These are phyloP conservation scores for Pteropus alecto DNA, from an alignment of 2,113 vertebrate species.

Conservation along the genomic window DNA sequence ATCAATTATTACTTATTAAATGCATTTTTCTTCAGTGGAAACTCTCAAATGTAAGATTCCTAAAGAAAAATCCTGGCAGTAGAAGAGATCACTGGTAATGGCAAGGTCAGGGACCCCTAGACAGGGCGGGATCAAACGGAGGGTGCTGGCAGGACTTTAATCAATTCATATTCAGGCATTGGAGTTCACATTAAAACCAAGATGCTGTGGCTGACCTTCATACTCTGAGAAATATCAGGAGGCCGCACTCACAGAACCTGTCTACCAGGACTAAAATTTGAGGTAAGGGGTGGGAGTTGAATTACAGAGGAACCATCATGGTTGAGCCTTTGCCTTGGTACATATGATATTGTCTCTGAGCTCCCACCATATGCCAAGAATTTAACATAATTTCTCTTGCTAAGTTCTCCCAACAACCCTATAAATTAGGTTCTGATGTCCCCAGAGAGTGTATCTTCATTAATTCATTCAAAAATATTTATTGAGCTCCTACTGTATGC, in stretches of 20 bases:
- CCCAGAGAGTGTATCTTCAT: neutral
- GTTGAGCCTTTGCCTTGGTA: neutral
- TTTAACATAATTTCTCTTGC: neutral
- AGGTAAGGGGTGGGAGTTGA: neutral
- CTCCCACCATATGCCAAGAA: neutral
- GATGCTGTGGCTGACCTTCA: neutral
- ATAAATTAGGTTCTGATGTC: neutral
- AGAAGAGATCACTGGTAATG: neutral
- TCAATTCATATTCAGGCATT: neutral
- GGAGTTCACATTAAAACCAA: neutral
- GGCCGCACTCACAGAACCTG: neutral
- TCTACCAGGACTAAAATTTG: neutral
- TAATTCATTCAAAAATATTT: neutral
- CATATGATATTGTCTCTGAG: neutral
- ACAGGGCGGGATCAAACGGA: neutral
- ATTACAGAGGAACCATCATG: neutral
- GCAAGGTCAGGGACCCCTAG: neutral
- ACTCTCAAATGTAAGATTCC: constrained; percentile 13
- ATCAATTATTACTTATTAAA: constrained; percentile 25
- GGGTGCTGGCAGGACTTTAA: neutral
- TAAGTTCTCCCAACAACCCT: neutral
- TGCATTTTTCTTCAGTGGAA: neutral
- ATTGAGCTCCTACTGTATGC: neutral
- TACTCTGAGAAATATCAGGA: neutral
- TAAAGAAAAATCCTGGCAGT: neutral